These are phyloP conservation scores for Lycocerus yunnanus DNA, from an alignment of 2,888 invertebrate genomes.

Conservation along the genomic window DNA sequence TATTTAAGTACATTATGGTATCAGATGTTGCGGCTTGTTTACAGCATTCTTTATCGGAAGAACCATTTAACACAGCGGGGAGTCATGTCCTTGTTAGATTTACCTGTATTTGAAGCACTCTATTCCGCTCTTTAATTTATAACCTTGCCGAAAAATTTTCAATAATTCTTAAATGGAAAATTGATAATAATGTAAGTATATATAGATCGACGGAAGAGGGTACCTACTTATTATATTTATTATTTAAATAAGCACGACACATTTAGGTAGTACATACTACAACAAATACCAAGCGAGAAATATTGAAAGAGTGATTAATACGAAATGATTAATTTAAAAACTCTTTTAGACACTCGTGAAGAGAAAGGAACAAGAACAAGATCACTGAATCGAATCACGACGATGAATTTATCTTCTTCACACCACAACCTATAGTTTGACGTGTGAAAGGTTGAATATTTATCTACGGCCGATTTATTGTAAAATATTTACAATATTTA, in stretches of 20 bases:
- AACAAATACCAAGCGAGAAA: background rate
- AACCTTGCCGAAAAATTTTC: background rate
- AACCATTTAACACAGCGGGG: constrained; percentile 40
- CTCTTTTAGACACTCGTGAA: background rate
- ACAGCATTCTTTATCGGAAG: constrained; percentile 34
- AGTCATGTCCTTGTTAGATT: constrained; percentile 33
- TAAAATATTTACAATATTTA: background rate
- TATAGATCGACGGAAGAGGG: background rate
- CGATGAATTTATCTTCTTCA: background rate
- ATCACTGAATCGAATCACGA: background rate
- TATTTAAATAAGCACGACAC: background rate
- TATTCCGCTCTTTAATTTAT: constrained; percentile 22
- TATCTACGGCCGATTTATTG: background rate
- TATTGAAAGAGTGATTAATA: background rate
- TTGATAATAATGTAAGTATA: background rate
- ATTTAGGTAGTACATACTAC: background rate
- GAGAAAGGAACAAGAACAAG: background rate
- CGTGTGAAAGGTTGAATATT: background rate
- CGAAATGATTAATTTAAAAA: background rate
- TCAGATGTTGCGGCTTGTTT: constrained; percentile 41
- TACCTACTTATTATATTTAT: background rate
- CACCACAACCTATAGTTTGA: background rate
- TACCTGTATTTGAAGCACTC: constrained; percentile 18
- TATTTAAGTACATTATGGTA: constrained; percentile 10
- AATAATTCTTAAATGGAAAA: background rate